Evolutionary conservation across 1,140 invertebrate species (phyloP).

Genomic region (Marisa cornuarietis): DNA sequence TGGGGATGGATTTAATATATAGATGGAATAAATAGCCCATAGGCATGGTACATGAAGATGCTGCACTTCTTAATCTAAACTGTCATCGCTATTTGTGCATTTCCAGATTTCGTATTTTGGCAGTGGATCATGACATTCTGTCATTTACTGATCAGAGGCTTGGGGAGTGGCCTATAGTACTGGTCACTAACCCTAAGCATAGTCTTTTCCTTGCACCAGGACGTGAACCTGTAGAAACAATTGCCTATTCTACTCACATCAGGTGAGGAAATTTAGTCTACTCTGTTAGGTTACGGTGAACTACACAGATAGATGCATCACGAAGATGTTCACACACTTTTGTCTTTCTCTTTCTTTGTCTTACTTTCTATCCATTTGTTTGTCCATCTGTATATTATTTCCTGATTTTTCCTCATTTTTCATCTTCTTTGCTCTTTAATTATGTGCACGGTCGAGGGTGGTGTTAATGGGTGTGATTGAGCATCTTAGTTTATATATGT

Average conservation of each 20-base stretch:
- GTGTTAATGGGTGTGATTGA: too few species aligned
- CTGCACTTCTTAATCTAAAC: too few species aligned
- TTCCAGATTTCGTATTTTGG: constrained; percentile 80
- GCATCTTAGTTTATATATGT: too few species aligned
- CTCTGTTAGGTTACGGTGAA: background rate
- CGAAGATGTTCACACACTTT: background rate
- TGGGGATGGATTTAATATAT: too few species aligned
- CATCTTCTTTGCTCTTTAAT: too few species aligned
- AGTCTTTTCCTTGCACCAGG: constrained; percentile 77
- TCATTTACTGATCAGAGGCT: constrained; percentile 86
- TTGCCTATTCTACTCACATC: constrained; percentile 81
- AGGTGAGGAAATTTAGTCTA: constrained; percentile 65
- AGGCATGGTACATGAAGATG: too few species aligned
- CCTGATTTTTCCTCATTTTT: background rate
- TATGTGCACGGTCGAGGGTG: too few species aligned
- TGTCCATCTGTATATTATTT: too few species aligned
- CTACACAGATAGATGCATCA: background rate
- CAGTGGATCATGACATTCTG: constrained; percentile 88
- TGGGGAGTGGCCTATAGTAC: constrained; percentile 79
- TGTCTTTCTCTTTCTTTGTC: background rate
- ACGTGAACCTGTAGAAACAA: constrained; percentile 78
- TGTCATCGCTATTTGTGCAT: too few species aligned
- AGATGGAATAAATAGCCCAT: too few species aligned
- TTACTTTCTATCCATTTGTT: background rate
- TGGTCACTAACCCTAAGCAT: constrained; percentile 91